Evolutionary conservation across 2,113 vertebrate species (phyloP), one percentile per base, ranked within the genome.

Genomic region (Rousettus leschenaultii): DNA sequence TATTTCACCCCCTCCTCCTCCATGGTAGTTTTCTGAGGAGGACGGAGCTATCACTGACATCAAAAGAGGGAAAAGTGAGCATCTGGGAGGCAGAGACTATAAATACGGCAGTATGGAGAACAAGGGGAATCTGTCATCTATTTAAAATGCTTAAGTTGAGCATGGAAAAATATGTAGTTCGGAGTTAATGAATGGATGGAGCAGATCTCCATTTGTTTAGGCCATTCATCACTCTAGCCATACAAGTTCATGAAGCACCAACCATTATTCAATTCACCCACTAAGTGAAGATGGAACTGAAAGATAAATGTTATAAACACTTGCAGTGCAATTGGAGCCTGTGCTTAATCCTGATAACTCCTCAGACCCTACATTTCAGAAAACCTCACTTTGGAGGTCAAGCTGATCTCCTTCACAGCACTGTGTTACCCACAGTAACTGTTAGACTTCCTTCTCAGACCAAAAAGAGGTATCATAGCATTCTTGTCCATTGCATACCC

Each of bases 301-400:
- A 93, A 86, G 84, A 66, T 75, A 92, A 87, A 75, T 26, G 22
- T 51, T 63, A 78, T 33, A 95, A 77, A 96, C 57, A 74, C 43
- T 51, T 88, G 51, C 5, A n/a, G 14, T 57, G 3, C 30, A 59
- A 33, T 4, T 53, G 18, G 68, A 83, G 51, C 5, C 55, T 74
- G 38, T 84, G 30, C 15, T 91, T 66, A 86, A 21, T 26, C 4
- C 28, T 18, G 55, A 66, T 38, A 70, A 14, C 40, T 30, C 21
- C 19, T 55, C 40, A 70, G 40, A 88, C 33, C 40, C 26, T 77
- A 30, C n/a, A 18, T 85, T 55, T n/a, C 71, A 89, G 68, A 61
- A 95, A 92, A 48, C 1, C 24, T 87, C 51, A n/a, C 89, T 94
- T 68, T 59, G 63, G 61, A 78, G 57, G 43, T 8, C 86, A 94